Base-by-base conservation (phyloP, 2,797 vertebrate species). In the Sebastes trivittatus region DNA sequence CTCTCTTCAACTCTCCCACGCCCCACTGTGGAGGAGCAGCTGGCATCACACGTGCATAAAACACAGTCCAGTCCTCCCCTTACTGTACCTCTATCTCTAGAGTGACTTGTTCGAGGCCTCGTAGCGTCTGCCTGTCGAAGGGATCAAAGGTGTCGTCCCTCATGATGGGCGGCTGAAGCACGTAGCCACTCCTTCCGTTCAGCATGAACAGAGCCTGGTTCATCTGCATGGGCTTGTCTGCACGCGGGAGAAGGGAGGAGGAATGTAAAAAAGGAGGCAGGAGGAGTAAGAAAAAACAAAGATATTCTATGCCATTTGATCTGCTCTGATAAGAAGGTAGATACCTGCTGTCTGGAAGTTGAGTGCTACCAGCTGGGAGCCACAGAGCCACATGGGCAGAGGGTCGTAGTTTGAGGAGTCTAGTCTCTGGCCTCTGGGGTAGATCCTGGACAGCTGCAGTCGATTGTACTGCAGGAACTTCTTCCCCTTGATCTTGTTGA, bases 171-270 rank as follows among this genome's bases (percentile, higher is more conserved):
- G 98, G 98, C 92, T 99, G 98, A 81, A 99, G 94, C 78, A 99
- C 97, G 0, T 98, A 99, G 42, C 98, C 98, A 1, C 97, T 98
- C 81, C 95, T 95, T 13, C 98, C 98, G 0, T 97, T 98, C 27
- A 97, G 93, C 96, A 97, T 96, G 93, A 99, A 99, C 75, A 99
- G 93, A 11, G 98, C 97, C 95, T 99, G 98, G 93, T 99, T 99
- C 98, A 99, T 98, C 95, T 99, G 98, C 98, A 99, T 99, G 72
- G 98, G 98, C 87, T 99, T 99, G 86, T 99, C 98, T 99, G 93
- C 32, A 75, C 0, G 2, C 2, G 13, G 5, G 18, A 6, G 2
- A 46, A 46, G n/a, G 3, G 25, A 65, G 9, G 7, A 16, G 5
- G 11, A 49, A n/a, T 8, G 42, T 18, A 2, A 10, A 29, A 20